phyloP scores from a whole-genome alignment of 2,797 vertebrate genomes.

The Tokudaia muenninki region DNA sequence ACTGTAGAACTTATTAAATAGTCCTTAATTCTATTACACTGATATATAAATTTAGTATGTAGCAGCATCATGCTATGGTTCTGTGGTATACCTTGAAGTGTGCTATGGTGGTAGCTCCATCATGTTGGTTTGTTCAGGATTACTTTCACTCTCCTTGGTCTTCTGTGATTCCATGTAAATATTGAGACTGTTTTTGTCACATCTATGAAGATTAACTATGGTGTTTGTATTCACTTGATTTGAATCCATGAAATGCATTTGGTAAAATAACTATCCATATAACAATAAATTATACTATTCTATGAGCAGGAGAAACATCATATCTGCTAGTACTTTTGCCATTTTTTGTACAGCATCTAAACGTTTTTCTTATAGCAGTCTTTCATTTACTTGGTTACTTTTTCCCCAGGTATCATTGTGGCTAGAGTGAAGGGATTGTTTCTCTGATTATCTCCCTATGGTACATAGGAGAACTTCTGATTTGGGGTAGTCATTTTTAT shows the following conservation, averaged over 20 bases:
- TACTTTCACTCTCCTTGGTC: background rate
- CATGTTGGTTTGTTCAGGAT: background rate
- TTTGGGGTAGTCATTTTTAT: background rate
- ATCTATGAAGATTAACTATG: background rate
- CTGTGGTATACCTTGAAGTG: background rate
- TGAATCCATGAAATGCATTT: background rate
- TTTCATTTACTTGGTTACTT: background rate
- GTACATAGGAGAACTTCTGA: background rate
- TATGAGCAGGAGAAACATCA: background rate
- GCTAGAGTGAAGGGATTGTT: background rate
- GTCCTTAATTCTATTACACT: background rate
- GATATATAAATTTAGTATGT: background rate
- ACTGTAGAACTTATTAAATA: background rate
- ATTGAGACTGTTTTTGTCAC: background rate
- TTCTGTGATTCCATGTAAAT: background rate
- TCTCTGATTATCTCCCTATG: background rate
- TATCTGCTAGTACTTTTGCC: background rate
- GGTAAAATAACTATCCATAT: background rate
- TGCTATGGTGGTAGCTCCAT: background rate
- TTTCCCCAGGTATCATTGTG: background rate
- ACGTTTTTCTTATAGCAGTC: too few relatives aligned
- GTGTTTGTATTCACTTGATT: background rate
- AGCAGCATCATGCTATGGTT: background rate
- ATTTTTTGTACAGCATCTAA: background rate
- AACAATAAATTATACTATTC: background rate